Base-by-base conservation (phyloP, 2,797 vertebrate genomes). In the Hemibagrus guttatus region DNA sequence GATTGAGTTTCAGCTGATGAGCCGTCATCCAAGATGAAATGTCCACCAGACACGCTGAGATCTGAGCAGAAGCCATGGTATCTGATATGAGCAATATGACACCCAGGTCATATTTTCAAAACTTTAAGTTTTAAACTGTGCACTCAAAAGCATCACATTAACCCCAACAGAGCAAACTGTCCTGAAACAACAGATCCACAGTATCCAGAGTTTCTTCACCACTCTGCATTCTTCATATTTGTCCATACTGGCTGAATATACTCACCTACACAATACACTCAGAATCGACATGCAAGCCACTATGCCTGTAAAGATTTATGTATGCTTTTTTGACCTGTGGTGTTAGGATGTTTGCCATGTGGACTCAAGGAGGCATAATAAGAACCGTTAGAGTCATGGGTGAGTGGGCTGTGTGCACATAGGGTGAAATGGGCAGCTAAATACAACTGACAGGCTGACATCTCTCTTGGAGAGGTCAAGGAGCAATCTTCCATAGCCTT, bases 391-490 rank as follows among this genome's bases (percentile, higher is more conserved):
- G 61, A 72, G 85, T 87, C 88, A 89, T 87, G 91, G 91, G 79
- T 93, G 92, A 93, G 52, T 78, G 80, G 79, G 54, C 91, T 76
- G 42, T 64, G 89, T 89, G 87, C 88, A 91, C 90, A 54, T 83
- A 61, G 91, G 87, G 90, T 85, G 86, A 90, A 84, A 63, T 71
- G 74, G 68, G 71, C 84, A 90, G 90, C 87, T 92, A 90, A 93
- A 92, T 88, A 88, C 80, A 90, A 84, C 84, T 79, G 86, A 92
- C 88, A 92, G 90, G 87, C 84, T 87, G 89, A 93, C 91, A 90
- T 91, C 89, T 91, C 84, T 90, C 83, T 93, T 84, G 86, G 84
- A 81, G 56, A 75, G 87, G 59, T 87, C 68, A 69, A 83, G 42
- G 74, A 84, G 64, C 88, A 88, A 85, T 35, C 87, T 85, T 85